Conservation (phyloP, 2,113 vertebrate genomes). For the Callionymus lyra region DNA sequence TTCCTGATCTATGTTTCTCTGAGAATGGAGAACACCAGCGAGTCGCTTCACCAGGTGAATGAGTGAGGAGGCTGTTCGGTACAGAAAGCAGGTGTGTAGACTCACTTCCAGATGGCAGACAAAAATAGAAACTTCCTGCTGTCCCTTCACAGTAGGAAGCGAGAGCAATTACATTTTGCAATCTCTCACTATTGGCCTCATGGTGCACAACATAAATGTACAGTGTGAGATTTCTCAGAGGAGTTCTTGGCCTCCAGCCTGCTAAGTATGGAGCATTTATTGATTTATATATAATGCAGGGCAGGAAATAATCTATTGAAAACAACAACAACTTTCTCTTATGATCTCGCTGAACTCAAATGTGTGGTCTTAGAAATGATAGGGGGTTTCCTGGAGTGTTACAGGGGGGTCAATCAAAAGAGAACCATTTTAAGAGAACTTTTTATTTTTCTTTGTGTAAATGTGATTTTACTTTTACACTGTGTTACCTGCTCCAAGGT, state of each 20-base stretch:
- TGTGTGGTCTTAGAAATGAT: too few species aligned
- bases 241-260: constrained; percentile 7
- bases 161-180: constrained; percentile 34
- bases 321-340: too few species aligned
- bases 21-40: background rate
- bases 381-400: too few species aligned
- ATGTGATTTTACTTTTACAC: too few species aligned
- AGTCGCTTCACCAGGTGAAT: constrained; percentile 27
- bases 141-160: constrained; percentile 32
- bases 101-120: constrained; percentile 42
- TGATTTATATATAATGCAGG: constrained; percentile 15
- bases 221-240: constrained; percentile 10
- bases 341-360: too few species aligned
- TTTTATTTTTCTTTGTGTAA: too few species aligned
- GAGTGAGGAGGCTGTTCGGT: constrained; percentile 51
- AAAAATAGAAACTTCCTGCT: constrained; percentile 53
- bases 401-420: too few species aligned
- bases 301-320: background rate
- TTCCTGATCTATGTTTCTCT: background rate
- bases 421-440: too few species aligned
- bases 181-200: constrained; percentile 36
- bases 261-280: constrained; percentile 15
- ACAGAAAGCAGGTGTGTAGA: constrained; percentile 58
- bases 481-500: too few species aligned
- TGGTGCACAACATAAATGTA: constrained; percentile 12